phyloP scores from a whole-genome alignment of 1,140 invertebrate genomes.

The Wiebesia pumilae region DNA sequence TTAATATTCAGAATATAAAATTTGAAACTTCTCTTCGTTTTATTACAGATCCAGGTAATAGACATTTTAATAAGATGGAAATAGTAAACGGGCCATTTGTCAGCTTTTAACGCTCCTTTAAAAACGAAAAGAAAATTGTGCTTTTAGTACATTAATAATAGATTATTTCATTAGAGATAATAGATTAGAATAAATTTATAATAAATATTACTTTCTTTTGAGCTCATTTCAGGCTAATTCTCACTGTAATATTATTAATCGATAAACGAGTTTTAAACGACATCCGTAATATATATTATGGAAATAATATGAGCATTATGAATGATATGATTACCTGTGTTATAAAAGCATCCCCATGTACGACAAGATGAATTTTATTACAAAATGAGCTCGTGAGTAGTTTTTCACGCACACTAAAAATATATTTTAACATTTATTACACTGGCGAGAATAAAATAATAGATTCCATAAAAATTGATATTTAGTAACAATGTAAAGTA shows the following conservation, averaged over 20 bases:
- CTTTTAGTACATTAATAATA: no score
- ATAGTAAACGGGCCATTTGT: not conserved
- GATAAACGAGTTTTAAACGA: not conserved
- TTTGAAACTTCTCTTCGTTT: not conserved
- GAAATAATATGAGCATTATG: not conserved
- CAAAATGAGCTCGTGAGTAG: not conserved
- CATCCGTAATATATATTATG: not conserved
- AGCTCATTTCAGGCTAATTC: no score
- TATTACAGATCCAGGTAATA: not conserved
- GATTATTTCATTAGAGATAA: no score
- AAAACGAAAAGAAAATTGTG: no score
- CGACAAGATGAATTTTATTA: not conserved
- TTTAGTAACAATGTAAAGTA: not conserved
- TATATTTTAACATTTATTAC: not conserved
- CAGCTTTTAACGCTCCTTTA: no score
- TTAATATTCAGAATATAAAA: not conserved
- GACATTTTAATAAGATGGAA: not conserved
- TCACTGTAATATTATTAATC: no score
- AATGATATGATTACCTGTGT: not conserved
- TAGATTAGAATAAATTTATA: no score
- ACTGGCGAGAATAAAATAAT: not conserved
- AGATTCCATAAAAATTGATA: not conserved
- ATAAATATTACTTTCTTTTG: no score
- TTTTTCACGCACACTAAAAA: not conserved
- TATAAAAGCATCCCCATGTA: not conserved